These are phyloP conservation scores for Phenganax marumi DNA, from an alignment of 92 coral and sea anemone genomes.

Conservation along the genomic window DNA sequence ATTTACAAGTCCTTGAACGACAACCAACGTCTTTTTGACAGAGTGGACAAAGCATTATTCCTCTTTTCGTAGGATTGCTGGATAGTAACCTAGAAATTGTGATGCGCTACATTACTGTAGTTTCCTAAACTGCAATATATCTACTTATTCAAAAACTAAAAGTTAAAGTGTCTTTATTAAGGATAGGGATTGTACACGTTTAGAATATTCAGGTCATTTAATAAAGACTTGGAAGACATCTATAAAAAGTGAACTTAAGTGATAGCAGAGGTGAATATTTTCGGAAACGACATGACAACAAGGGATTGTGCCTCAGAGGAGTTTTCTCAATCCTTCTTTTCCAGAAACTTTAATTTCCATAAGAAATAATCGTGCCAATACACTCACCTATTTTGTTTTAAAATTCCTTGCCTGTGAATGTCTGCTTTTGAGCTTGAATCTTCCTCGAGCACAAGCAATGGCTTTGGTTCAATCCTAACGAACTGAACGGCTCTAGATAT, in stretches of 20 bases:
- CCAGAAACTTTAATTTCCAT: neutral
- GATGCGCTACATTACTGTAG: neutral
- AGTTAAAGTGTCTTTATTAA: neutral
- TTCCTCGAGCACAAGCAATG: neutral
- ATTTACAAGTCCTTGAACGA: conserved; percentile 90
- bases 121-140: neutral
- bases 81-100: conserved; percentile 65
- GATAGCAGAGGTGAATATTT: too few species aligned
- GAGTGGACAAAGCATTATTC: conserved; percentile 85
- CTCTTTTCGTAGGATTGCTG: conserved; percentile 96
- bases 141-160: neutral
- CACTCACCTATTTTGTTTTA: conserved; percentile 60
- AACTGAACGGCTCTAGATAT: conserved; percentile 12
- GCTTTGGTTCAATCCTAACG: conserved; percentile 37
- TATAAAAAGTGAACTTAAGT: too few species aligned
- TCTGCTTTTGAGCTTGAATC: neutral
- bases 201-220: too few species aligned
- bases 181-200: too few species aligned
- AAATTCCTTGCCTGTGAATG: conserved; percentile 36
- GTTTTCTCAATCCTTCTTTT: neutral
- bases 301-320: neutral
- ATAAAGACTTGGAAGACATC: too few species aligned
- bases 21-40: conserved; percentile 90
- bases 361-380: conserved; percentile 4
- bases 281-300: too few species aligned